These are phyloP conservation scores for Phanerotoma sp. DNA, from an alignment of 2,888 invertebrate species.

Conservation along the genomic window DNA sequence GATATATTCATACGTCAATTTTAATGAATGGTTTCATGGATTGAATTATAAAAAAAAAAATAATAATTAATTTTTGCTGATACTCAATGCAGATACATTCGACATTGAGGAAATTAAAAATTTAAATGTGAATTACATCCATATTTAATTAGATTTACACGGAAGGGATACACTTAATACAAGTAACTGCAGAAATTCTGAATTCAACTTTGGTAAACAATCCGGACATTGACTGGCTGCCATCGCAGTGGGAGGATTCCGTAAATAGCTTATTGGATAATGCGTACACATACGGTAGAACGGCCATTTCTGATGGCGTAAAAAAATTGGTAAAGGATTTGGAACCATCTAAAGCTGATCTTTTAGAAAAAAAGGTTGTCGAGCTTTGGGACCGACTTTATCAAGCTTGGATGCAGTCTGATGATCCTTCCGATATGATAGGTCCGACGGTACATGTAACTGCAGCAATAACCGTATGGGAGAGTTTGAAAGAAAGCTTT, in stretches of 20 bases:
- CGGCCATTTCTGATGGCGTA: slow-evolving; percentile 86
- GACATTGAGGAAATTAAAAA: too few relatives aligned
- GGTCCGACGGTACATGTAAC: slow-evolving; percentile 76
- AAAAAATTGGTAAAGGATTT: slow-evolving; percentile 78
- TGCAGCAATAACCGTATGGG: slow-evolving; percentile 74
- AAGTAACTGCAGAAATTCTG: slow-evolving; percentile 82
- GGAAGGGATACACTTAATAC: slow-evolving; percentile 89
- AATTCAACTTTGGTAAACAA: slow-evolving; percentile 88
- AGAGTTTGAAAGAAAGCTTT: slow-evolving; percentile 69
- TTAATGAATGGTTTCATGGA: too few relatives aligned
- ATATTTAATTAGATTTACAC: slow-evolving; percentile 74
- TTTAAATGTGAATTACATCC: not conserved
- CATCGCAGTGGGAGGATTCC: slow-evolving; percentile 81
- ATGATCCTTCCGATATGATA: slow-evolving; percentile 59
- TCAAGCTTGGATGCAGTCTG: slow-evolving; percentile 85
- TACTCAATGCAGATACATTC: too few relatives aligned
- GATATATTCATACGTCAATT: too few relatives aligned
- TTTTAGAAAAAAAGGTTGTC: slow-evolving; percentile 83
- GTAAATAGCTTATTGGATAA: slow-evolving; percentile 90
- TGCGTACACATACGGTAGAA: slow-evolving; percentile 89
- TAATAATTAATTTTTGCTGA: too few relatives aligned
- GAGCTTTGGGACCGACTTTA: slow-evolving; percentile 94
- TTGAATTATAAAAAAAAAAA: too few relatives aligned
- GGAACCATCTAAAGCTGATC: slow-evolving; percentile 76
- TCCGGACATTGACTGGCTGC: slow-evolving; percentile 76